A percentile compares a stretch with the other conserved stretches of the same genome.
Conservation (phyloP, 1,140 invertebrate species). For the Cryptotermes secundus region DNA sequence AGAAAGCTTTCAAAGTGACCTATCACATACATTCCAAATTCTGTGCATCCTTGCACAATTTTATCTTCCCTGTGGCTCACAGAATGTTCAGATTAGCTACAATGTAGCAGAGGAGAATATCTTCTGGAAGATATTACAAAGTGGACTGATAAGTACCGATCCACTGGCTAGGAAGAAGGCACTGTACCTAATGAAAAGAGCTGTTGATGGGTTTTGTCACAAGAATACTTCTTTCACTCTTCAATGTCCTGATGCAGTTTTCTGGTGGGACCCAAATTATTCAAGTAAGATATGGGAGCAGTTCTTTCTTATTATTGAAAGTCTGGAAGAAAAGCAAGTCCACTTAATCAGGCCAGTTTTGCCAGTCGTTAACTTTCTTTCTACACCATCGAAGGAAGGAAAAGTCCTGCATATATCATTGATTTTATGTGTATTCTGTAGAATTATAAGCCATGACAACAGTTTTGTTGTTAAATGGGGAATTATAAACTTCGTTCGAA, state of each 20-base stretch:
- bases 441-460: constrained; percentile 51
- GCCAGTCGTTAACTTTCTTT: constrained; percentile 44
- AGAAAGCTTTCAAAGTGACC: neutral
- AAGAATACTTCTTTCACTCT: neutral
- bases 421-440: constrained; percentile 48
- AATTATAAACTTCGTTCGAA: constrained; percentile 42
- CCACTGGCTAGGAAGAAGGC: constrained; percentile 44
- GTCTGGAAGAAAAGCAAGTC: constrained; percentile 61
- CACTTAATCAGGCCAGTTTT: constrained; percentile 58
- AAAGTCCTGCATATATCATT: constrained; percentile 42
- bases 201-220: constrained; percentile 40
- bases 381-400: neutral
- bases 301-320: constrained; percentile 55
- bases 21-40: neutral
- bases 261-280: constrained; percentile 33
- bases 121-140: constrained; percentile 38
- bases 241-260: constrained; percentile 30
- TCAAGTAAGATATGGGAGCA: constrained; percentile 42
- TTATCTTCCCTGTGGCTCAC: neutral
- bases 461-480: constrained; percentile 50
- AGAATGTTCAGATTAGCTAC: neutral
- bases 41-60: constrained; percentile 24
- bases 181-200: constrained; percentile 45
- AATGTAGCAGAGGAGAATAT: constrained; percentile 26
- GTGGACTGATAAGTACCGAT: constrained; percentile 34